Evolutionary conservation across 1,140 invertebrate genomes (phyloP).

Genomic region (Neodiprion lecontei): DNA sequence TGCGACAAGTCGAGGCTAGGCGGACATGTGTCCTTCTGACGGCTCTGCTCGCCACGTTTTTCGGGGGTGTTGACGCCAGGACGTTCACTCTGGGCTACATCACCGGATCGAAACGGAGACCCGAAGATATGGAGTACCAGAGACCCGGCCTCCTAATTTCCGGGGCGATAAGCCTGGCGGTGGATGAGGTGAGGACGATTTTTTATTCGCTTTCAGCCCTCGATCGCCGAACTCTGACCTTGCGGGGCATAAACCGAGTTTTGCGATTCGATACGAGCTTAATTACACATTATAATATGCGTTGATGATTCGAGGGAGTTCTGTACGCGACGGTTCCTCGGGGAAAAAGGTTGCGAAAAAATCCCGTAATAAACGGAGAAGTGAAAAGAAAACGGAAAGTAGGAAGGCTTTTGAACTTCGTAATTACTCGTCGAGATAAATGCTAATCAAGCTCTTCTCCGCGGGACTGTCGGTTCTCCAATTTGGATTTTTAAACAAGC

Average conservation of each 20-base stretch:
- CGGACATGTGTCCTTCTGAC: slow-evolving; percentile 47
- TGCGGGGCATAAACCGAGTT: neutral
- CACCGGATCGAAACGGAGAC: slow-evolving; percentile 77
- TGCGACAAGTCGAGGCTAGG: slow-evolving; percentile 43
- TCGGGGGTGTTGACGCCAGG: slow-evolving; percentile 37
- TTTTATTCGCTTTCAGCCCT: slow-evolving; percentile 27
- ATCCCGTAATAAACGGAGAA: too few species aligned
- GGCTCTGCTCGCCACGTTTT: slow-evolving; percentile 39
- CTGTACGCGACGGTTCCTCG: too few species aligned
- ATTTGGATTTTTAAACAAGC: too few species aligned
- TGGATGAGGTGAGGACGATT: slow-evolving; percentile 65
- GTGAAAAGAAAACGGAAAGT: neutral
- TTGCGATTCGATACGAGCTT: neutral
- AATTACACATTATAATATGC: neutral
- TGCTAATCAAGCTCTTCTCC: too few species aligned
- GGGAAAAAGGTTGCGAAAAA: too few species aligned
- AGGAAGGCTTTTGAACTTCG: neutral
- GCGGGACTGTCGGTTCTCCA: too few species aligned
- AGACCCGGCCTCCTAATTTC: slow-evolving; percentile 77
- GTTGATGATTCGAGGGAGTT: too few species aligned
- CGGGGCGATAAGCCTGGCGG: slow-evolving; percentile 85
- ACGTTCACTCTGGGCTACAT: slow-evolving; percentile 76
- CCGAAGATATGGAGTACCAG: slow-evolving; percentile 78
- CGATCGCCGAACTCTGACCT: slow-evolving; percentile 23
- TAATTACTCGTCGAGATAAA: too few species aligned